These are phyloP conservation scores for Platysteira castanea DNA, from an alignment of 2,113 vertebrate species.

Conservation along the genomic window DNA sequence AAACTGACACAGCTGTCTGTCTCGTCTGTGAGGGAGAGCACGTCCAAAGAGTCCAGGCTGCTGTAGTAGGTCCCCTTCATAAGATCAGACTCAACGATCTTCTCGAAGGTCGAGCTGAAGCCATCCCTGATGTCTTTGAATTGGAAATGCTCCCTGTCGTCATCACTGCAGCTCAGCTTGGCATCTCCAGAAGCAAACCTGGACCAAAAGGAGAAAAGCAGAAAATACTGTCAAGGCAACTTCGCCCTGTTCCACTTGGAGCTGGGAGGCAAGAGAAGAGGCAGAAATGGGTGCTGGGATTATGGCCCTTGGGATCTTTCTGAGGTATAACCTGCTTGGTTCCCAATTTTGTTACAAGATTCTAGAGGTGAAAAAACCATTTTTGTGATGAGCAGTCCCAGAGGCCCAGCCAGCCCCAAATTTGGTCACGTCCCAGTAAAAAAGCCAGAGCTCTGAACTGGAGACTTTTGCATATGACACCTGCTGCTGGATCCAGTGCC, in stretches of 20 bases:
- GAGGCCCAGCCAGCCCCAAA: neutral
- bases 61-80: constrained; percentile 93
- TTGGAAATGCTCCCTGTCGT: constrained; percentile 75
- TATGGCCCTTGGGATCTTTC: neutral
- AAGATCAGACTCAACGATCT: constrained; percentile 93
- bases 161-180: constrained; percentile 50
- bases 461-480: neutral
- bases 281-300: neutral
- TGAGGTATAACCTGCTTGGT: neutral
- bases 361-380: neutral
- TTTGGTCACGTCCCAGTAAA: neutral
- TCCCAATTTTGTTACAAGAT: neutral
- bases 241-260: neutral
- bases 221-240: neutral
- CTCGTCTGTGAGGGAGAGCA: constrained; percentile 93
- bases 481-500: neutral
- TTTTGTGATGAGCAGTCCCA: neutral
- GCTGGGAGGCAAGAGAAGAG: neutral
- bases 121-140: constrained; percentile 87
- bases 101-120: constrained; percentile 95
- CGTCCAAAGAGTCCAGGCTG: constrained; percentile 92
- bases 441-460: neutral
- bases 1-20: constrained; percentile 97
- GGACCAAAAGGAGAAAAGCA: neutral
- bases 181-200: constrained; percentile 64